Evolutionary conservation across 2,797 vertebrate species (phyloP), one percentile per base, ranked within the genome.

Genomic region (Melanotaenia parkinsoni): DNA sequence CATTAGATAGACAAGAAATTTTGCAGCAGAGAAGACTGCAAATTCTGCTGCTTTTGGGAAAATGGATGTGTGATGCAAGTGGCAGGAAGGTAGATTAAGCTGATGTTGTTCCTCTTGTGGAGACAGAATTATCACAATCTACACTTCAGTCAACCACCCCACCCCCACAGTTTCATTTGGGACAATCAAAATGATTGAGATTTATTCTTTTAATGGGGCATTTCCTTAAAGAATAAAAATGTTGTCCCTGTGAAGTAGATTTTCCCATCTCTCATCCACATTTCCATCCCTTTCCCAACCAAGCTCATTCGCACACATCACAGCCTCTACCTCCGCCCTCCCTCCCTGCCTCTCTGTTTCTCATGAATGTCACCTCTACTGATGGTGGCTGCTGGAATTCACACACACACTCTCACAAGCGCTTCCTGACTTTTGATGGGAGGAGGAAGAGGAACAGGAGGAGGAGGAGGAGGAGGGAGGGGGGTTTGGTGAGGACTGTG

Each of bases 281-380:
- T 81, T 85, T 84, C 78, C 66, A 77, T 77, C 73, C 72, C 32
- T 78, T 85, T 72, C 72, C 73, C 57, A 83, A 68, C 77, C 77
- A 80, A 83, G 80, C 83, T 88, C 68, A 72, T 88, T 88, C 81
- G 78, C 73, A 86, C 80, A 87, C 86, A 86, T 84, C 71, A 77
- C 76, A 86, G 78, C 79, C 60, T 82, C 75, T 69, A 35, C 66
- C 66, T 38, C 67, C 45, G 59, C 66, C 38, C 60, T 76, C 50
- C 16, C 70, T 53, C 59, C 59, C 3, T 65, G 80, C 77, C 76
- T 75, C 86, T 79, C 88, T 79, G 87, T 87, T 86, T 86, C 89
- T 92, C 90, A 93, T 94, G 95, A 95, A 95, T 95, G 94, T 95
- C 94, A 95, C 94, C 94, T 94, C 94, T 95, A 92, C 92, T 92